Evolutionary conservation across 2,888 invertebrate species (phyloP), one percentile per base, ranked within the genome.

Genomic region (Stictocephala bisonia): DNA sequence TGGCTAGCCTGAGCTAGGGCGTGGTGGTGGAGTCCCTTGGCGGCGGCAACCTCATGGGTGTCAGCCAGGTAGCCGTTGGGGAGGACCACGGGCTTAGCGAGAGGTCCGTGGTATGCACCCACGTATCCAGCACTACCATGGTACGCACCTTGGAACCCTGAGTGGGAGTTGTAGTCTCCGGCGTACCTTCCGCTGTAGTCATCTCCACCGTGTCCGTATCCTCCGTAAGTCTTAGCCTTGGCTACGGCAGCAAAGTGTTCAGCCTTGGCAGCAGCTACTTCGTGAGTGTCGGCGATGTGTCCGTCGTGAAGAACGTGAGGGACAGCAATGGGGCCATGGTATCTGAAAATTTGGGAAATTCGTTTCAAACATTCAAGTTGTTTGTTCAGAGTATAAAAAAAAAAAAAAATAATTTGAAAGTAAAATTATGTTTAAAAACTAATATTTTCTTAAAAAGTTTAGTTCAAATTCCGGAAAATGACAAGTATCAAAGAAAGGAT

Each of bases 11-110:
- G 64, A 40, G 64, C 64, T 7, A 66, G 40, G 18, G 72, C 72
- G 11, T 35, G 24, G 4, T 51, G 53, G 29, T 72, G 72, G 27
- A 24, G 35, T 11, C 53, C 51, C 64, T 66, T 72, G 53, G 66
- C 66, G 22, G 72, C 72, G 3, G 81, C 82, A 6, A 86, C 86
- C 80, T 86, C 86, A 11, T 85, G 83, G 0, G 85, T 86, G 75
- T 87, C 86, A 29, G 72, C 72, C 64, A 75, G 75, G 29, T 77
- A 74, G 44, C 76, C 76, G 2, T 66, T 44, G 69, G 67, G 68
- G n/a, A 64, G 64, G 15, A 64, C 44, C 26, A 64, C 64, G n/a
- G 64, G 64, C 44, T 64, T 64, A 53, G 72, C 53, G 18, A 67
- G 24, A 18, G 64, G 64, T 44, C 64, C 64, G 27, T 67, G 71